Conservation (phyloP, 1,140 invertebrate genomes). For the Notospermus geniculatus region DNA sequence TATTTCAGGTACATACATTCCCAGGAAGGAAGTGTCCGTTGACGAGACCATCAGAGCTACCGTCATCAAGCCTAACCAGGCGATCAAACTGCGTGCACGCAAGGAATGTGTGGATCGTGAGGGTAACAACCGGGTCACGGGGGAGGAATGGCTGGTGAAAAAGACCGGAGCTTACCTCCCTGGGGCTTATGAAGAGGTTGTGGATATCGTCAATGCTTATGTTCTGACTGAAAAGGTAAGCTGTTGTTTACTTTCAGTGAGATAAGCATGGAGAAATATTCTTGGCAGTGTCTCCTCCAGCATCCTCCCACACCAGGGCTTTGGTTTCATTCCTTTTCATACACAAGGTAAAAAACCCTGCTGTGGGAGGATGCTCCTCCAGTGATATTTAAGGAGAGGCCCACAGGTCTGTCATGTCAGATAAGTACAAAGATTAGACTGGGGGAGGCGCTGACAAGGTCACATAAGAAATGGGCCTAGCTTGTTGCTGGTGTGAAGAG, state of each 20-base stretch:
- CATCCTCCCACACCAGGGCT: too few relatives aligned
- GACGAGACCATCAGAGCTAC: constrained; percentile 54
- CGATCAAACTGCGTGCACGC: constrained; percentile 55
- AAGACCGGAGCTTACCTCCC: constrained; percentile 60
- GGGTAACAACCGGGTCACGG: constrained; percentile 54
- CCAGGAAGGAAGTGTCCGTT: constrained; percentile 58
- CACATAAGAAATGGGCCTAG: too few relatives aligned
- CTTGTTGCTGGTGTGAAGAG: too few relatives aligned
- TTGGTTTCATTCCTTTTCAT: too few relatives aligned
- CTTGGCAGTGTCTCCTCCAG: too few relatives aligned
- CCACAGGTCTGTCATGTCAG: too few relatives aligned
- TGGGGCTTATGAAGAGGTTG: constrained; percentile 60
- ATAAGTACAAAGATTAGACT: too few relatives aligned
- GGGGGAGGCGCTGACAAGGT: too few relatives aligned
- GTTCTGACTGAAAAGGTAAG: constrained; percentile 59
- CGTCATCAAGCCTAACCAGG: constrained; percentile 58
- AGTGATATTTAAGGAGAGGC: too few relatives aligned
- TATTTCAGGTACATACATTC: constrained; percentile 58
- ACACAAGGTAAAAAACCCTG: too few relatives aligned
- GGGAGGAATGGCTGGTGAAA: constrained; percentile 60
- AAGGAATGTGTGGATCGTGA: constrained; percentile 58
- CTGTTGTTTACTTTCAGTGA: background rate
- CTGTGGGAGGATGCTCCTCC: too few relatives aligned
- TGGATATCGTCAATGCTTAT: constrained; percentile 58
- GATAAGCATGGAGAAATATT: too few relatives aligned